phyloP scores from a whole-genome alignment of 2,797 vertebrate species.

The Carcharodon carcharias region DNA sequence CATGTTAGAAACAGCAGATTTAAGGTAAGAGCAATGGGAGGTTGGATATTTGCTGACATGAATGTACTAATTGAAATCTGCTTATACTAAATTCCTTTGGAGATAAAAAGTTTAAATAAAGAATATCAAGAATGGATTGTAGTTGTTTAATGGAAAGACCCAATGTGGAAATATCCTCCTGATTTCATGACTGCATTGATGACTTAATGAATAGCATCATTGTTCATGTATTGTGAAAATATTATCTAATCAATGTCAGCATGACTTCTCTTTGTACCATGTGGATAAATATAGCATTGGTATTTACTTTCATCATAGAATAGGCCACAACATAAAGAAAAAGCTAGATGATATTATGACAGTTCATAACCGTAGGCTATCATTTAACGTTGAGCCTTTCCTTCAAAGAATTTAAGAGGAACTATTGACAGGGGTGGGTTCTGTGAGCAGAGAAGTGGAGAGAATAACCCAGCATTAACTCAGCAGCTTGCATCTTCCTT shows the following conservation, averaged over 20 bases:
- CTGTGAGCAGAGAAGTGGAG: neutral
- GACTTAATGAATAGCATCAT: neutral
- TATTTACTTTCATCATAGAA: neutral
- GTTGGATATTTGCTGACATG: neutral
- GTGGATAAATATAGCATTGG: neutral
- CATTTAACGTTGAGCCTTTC: neutral
- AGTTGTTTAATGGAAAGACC: neutral
- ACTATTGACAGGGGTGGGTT: neutral
- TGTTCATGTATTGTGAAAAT: neutral
- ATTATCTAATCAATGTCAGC: neutral
- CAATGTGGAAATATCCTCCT: neutral
- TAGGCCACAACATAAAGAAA: neutral
- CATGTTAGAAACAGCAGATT: neutral
- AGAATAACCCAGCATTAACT: neutral
- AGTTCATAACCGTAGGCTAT: neutral
- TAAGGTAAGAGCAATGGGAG: neutral
- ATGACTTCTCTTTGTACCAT: neutral
- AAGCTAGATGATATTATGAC: neutral
- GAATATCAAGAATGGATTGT: neutral
- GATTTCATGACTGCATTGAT: neutral
- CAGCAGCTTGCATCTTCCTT: neutral
- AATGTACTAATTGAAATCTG: neutral
- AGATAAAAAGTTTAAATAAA: slow-evolving; percentile 1
- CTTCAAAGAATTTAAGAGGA: neutral
- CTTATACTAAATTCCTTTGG: neutral